A percentile compares a stretch with the other conserved stretches of the same genome.
phyloP scores from a whole-genome alignment of 2,888 invertebrate species.

The Patella pellucida region DNA sequence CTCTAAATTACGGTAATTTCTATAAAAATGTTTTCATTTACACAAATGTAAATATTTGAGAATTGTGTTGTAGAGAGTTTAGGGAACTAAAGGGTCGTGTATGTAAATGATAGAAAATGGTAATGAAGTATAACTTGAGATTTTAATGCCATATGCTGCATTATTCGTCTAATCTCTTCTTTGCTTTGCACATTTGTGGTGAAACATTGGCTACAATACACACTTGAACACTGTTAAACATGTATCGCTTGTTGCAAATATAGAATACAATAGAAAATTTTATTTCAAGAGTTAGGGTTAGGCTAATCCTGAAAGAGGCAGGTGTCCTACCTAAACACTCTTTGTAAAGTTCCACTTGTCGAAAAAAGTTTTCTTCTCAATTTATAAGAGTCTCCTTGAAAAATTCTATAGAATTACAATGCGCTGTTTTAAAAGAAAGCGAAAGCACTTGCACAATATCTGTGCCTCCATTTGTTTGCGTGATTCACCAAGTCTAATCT shows the following conservation, averaged over 20 bases:
- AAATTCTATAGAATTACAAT: background rate
- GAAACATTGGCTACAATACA: background rate
- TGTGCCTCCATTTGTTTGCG: slow-evolving; percentile 3
- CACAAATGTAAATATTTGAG: too few relatives aligned
- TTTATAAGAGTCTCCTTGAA: background rate
- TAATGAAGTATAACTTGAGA: slow-evolving; percentile 2
- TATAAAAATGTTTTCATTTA: too few relatives aligned
- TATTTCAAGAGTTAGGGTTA: background rate
- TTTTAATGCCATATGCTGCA: slow-evolving; percentile 5
- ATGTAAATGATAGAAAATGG: background rate
- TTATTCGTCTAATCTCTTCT: background rate
- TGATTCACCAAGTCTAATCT: background rate
- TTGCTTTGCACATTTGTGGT: background rate
- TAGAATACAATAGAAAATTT: background rate
- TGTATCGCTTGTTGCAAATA: background rate
- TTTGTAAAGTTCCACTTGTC: background rate
- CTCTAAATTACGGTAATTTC: too few relatives aligned
- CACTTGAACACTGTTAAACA: background rate
- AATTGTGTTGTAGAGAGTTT: too few relatives aligned
- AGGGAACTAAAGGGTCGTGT: too few relatives aligned
- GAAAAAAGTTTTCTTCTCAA: background rate
- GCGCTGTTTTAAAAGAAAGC: background rate
- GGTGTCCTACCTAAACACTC: background rate
- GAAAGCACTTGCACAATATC: slow-evolving; percentile 2
- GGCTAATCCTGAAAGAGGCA: background rate